Evolutionary conservation across 2,113 vertebrate species (phyloP).

Genomic region (Caranx ignobilis): DNA sequence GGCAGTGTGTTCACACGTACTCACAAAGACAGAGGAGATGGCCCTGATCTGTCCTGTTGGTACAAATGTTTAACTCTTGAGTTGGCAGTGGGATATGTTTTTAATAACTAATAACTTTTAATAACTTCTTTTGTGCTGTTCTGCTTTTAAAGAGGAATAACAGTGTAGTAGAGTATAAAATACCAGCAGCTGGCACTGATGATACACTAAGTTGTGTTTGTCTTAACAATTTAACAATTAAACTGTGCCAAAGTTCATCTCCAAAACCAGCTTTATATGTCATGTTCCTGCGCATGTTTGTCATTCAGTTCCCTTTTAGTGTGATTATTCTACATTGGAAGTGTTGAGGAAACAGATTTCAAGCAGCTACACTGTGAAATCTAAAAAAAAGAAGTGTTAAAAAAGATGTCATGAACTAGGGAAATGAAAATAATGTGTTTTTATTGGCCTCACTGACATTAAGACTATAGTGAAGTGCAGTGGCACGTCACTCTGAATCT

Average conservation of each 20-base stretch:
- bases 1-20: constrained; percentile 4
- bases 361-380: not conserved
- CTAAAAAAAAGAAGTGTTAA: not conserved
- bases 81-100: too few species aligned
- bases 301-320: not conserved
- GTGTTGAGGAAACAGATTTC: not conserved
- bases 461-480: not conserved
- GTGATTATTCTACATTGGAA: not conserved
- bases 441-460: not conserved
- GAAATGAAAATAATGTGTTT: not conserved
- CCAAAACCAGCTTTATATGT: too few species aligned
- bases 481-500: not conserved
- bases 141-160: too few species aligned
- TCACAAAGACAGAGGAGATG: not conserved
- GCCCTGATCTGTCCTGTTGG: not conserved
- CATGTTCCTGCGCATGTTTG: not conserved
- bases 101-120: too few species aligned
- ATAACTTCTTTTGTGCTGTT: too few species aligned
- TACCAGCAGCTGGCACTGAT: too few species aligned
- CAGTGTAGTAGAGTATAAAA: too few species aligned
- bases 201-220: too few species aligned
- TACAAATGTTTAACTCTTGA: not conserved
- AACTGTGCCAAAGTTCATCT: not conserved
- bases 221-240: not conserved
- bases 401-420: not conserved